Conservation (phyloP, 2,888 invertebrate genomes). For the Caenorhabditis virilis region DNA sequence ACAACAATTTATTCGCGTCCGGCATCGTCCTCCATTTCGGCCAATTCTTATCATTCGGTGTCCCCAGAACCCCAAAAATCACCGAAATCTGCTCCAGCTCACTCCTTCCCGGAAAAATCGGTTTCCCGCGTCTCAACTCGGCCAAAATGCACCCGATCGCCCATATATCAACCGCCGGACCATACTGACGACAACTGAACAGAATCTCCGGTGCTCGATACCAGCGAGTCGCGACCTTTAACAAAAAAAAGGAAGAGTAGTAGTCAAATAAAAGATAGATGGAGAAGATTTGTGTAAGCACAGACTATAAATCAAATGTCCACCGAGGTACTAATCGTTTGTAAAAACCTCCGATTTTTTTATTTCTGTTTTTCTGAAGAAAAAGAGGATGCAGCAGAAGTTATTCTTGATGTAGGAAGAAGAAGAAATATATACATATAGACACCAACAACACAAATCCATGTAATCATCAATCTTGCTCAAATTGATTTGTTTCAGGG, state of each 20-base stretch:
- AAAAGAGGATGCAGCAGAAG: too few species aligned
- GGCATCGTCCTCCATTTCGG: conserved; percentile 58
- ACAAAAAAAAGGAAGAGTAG: conserved; percentile 10
- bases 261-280: conserved; percentile 1
- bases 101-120: conserved; percentile 59
- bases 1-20: conserved; percentile 47
- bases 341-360: too few species aligned
- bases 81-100: conserved; percentile 63
- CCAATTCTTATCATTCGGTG: conserved; percentile 57
- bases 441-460: not conserved
- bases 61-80: conserved; percentile 58
- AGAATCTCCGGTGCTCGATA: conserved; percentile 63
- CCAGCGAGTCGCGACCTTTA: conserved; percentile 59
- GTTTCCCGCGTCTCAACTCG: conserved; percentile 52
- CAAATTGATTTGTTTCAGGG: too few species aligned
- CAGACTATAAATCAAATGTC: too few species aligned
- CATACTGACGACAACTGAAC: conserved; percentile 43
- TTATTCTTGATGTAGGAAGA: too few species aligned
- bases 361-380: too few species aligned
- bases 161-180: conserved; percentile 53
- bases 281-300: too few species aligned
- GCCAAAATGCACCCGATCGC: conserved; percentile 61
- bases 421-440: too few species aligned
- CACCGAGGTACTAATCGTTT: too few species aligned
- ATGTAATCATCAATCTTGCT: conserved; percentile 37